Percentiles rank a stretch among this genome's conserved stretches.
phyloP scores from a whole-genome alignment of 2,113 vertebrate genomes.

The Oostethus manadensis region DNA sequence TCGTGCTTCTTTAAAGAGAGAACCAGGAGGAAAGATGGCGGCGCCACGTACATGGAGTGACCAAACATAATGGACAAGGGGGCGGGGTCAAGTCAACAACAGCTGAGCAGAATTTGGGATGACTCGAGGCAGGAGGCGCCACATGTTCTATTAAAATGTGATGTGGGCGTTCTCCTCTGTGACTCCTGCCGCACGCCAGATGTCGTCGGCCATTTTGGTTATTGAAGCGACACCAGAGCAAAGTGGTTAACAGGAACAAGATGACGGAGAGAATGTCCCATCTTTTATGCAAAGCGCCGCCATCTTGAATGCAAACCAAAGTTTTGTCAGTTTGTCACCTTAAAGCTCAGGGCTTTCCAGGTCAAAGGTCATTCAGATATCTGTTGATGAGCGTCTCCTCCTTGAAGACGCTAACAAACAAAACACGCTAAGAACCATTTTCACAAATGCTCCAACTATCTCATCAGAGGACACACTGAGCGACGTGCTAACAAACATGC shows the following conservation, averaged over 20 bases:
- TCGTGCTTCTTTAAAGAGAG: neutral
- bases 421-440: too few species aligned
- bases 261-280: conserved; percentile 28
- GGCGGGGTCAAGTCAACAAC: too few species aligned
- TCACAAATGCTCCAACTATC: too few species aligned
- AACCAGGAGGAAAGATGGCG: neutral
- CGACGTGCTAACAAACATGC: too few species aligned
- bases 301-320: conserved; percentile 2
- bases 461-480: too few species aligned
- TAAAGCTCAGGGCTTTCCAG: too few species aligned
- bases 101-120: conserved; percentile 69
- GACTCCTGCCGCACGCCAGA: conserved; percentile 40
- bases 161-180: conserved; percentile 44
- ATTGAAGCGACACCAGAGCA: conserved; percentile 43
- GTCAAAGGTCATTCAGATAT: too few species aligned
- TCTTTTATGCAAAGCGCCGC: conserved; percentile 16
- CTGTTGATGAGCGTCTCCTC: too few species aligned
- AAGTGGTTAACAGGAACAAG: conserved; percentile 36
- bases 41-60: neutral
- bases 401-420: too few species aligned
- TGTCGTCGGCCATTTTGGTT: conserved; percentile 53
- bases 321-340: too few species aligned
- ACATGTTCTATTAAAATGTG: conserved; percentile 74
- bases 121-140: conserved; percentile 55
- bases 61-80: neutral